Percentiles rank a stretch among this genome's conserved stretches.
phyloP scores from a whole-genome alignment of 2,888 invertebrate species.

The Callosobruchus maculatus region DNA sequence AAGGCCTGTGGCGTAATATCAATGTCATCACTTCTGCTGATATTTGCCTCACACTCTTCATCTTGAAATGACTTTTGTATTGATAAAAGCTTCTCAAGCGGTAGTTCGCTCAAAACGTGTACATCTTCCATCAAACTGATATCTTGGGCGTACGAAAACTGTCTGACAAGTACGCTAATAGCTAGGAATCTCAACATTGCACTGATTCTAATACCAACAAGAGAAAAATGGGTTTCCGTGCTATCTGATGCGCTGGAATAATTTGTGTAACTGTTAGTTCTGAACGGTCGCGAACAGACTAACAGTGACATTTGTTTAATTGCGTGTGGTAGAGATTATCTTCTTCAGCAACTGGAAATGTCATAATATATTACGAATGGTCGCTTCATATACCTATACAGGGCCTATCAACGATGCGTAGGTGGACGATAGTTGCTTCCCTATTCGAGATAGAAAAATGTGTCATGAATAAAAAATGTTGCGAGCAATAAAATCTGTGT shows the following conservation, averaged over 20 bases:
- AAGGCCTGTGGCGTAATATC: constrained; percentile 34
- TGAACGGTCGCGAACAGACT: background rate
- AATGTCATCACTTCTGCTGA: constrained; percentile 8
- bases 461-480: too few relatives aligned
- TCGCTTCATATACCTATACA: background rate
- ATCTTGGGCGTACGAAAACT: constrained; percentile 27
- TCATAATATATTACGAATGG: background rate
- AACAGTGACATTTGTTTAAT: background rate
- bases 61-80: constrained; percentile 52
- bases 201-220: background rate
- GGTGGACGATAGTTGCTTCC: too few relatives aligned
- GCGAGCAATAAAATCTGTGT: too few relatives aligned
- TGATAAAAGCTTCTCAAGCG: constrained; percentile 65
- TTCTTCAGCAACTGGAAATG: background rate
- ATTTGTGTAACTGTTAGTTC: background rate
- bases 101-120: constrained; percentile 63
- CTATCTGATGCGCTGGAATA: background rate
- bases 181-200: background rate
- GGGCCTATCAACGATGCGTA: too few relatives aligned
- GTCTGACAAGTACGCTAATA: background rate
- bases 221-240: background rate
- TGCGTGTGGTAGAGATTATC: background rate
- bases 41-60: constrained; percentile 9
- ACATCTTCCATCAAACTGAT: constrained; percentile 40
- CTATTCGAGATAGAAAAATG: too few relatives aligned